Conservation (phyloP, 2,113 vertebrate species). For the Chlamydotis undulata region DNA sequence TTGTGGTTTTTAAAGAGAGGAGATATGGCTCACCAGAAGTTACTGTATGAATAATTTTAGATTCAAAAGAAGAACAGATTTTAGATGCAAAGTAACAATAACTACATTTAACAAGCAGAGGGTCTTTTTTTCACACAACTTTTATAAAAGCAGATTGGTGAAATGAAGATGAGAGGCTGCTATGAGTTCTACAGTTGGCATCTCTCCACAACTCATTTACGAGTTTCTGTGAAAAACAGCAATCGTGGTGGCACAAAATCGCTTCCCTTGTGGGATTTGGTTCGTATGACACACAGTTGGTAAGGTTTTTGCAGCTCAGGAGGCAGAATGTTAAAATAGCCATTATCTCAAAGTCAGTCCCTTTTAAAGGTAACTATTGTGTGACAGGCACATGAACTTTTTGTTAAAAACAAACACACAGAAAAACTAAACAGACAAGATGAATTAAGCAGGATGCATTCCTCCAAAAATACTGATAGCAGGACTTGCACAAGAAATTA, state of each 20-base stretch:
- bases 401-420: constrained; percentile 38
- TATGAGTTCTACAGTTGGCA: neutral
- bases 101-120: neutral
- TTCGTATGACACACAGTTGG: neutral
- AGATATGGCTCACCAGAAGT: neutral
- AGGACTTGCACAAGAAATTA: constrained; percentile 11
- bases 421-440: constrained; percentile 17
- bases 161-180: neutral
- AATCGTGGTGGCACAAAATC: neutral
- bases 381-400: constrained; percentile 2
- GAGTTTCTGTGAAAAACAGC: neutral
- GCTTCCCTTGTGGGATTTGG: neutral
- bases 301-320: neutral
- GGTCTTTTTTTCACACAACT: neutral
- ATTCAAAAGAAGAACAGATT: neutral
- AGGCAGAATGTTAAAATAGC: neutral
- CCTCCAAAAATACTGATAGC: constrained; percentile 5
- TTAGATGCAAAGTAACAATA: neutral
- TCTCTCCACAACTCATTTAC: neutral
- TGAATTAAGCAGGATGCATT: constrained; percentile 28
- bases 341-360: neutral
- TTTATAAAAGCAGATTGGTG: neutral
- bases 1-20: neutral
- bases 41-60: neutral
- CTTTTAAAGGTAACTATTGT: neutral